Conservation (phyloP, 1,140 invertebrate species). For the Anthonomus grandis region DNA sequence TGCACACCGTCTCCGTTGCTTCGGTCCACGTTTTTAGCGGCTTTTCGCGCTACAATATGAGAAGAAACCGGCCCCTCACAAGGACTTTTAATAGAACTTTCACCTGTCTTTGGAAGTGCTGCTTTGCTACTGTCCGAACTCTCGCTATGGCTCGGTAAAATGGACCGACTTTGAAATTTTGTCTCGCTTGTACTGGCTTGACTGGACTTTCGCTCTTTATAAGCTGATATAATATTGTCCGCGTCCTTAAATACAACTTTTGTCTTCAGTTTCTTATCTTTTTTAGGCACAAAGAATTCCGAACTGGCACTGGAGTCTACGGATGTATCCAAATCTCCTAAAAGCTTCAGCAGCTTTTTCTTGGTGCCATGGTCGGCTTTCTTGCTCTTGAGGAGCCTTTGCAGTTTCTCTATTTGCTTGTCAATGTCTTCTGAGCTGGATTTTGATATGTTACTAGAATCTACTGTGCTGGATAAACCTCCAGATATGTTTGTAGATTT, state of each 20-base stretch:
- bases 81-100: too few species aligned
- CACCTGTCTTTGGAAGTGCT: too few species aligned
- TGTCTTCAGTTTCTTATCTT: constrained; percentile 1
- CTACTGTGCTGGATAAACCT: background rate
- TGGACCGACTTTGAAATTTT: too few species aligned
- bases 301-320: constrained; percentile 25
- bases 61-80: too few species aligned
- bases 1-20: too few species aligned
- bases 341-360: constrained; percentile 40
- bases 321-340: constrained; percentile 32
- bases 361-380: constrained; percentile 41
- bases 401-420: constrained; percentile 33
- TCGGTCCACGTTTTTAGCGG: too few species aligned
- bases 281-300: constrained; percentile 31
- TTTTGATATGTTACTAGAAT: background rate
- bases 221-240: background rate
- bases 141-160: too few species aligned
- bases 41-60: too few species aligned
- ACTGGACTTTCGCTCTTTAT: background rate
- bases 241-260: background rate
- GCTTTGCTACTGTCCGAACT: too few species aligned
- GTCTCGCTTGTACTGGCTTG: background rate
- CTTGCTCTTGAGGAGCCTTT: constrained; percentile 41
- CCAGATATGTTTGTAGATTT: background rate
- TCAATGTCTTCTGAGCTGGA: constrained; percentile 30